Evolutionary conservation across 2,888 invertebrate species (phyloP).

Genomic region (Anodontia alba): DNA sequence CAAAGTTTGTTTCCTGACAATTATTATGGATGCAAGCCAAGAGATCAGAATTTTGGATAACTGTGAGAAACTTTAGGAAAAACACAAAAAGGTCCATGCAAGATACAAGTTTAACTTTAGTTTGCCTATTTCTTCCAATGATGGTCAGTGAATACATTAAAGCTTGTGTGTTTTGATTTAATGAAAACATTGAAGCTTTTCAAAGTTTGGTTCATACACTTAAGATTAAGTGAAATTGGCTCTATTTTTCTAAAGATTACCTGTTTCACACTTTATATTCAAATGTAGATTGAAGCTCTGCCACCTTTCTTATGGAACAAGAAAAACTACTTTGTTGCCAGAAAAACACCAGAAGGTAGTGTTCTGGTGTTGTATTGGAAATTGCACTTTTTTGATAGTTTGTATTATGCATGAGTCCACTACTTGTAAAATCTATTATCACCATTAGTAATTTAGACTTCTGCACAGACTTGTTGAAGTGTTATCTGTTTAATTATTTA

Average conservation of each 20-base stretch:
- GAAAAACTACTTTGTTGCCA: neutral
- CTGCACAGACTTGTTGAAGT: too few relatives aligned
- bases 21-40: slow-evolving; percentile 1
- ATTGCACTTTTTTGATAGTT: neutral
- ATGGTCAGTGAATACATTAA: neutral
- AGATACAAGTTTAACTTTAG: neutral
- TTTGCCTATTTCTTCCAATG: neutral
- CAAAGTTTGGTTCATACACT: neutral
- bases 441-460: neutral
- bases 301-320: neutral
- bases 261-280: slow-evolving; percentile 1
- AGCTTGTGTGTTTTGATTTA: slow-evolving; percentile 6
- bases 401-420: neutral
- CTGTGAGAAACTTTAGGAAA: neutral
- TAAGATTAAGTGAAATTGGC: neutral
- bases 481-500: too few relatives aligned
- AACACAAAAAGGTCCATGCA: neutral
- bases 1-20: neutral
- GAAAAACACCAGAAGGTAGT: neutral
- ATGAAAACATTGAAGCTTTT: slow-evolving; percentile 2
- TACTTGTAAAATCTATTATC: neutral
- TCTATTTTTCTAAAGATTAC: neutral
- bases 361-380: neutral
- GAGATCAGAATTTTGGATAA: neutral
- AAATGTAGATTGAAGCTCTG: neutral